These are phyloP conservation scores for Musca vetustissima DNA, from an alignment of 1,140 invertebrate species.

Conservation along the genomic window DNA sequence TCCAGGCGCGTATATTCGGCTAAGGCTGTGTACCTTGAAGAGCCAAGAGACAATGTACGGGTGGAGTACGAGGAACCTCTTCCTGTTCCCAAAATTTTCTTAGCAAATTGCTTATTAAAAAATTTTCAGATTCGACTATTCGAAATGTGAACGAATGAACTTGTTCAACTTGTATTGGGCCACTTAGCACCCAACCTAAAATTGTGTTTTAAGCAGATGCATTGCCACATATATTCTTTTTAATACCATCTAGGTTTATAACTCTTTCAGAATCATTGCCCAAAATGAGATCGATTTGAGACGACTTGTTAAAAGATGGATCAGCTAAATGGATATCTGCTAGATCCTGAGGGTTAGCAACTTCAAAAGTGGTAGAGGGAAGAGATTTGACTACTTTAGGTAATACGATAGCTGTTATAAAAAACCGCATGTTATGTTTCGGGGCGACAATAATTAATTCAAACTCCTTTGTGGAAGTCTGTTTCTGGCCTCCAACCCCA, in stretches of 20 bases:
- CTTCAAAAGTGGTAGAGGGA: not conserved
- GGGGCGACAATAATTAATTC: not conserved
- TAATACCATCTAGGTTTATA: not conserved
- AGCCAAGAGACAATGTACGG: not conserved
- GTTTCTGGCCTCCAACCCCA: not conserved
- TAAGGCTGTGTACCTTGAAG: not conserved
- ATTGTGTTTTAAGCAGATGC: not conserved
- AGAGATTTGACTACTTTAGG: not conserved
- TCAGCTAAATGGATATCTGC: not conserved
- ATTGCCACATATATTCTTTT: not conserved
- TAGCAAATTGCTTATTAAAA: not conserved
- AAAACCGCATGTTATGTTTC: not conserved
- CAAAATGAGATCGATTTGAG: not conserved
- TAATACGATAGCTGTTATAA: not conserved
- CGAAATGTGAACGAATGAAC: not conserved
- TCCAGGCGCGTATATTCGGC: slow-evolving; percentile 7
- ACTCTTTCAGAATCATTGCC: not conserved
- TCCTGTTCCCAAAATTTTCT: slow-evolving; percentile 10
- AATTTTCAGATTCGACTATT: not conserved
- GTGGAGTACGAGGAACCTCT: not conserved
- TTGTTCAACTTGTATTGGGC: not conserved
- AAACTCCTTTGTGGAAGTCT: not conserved
- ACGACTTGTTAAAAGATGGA: not conserved
- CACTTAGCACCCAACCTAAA: slow-evolving; percentile 13
- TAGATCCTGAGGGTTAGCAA: not conserved